phyloP scores from a whole-genome alignment of 2,113 vertebrate genomes.

The Prietella phreatophila region DNA sequence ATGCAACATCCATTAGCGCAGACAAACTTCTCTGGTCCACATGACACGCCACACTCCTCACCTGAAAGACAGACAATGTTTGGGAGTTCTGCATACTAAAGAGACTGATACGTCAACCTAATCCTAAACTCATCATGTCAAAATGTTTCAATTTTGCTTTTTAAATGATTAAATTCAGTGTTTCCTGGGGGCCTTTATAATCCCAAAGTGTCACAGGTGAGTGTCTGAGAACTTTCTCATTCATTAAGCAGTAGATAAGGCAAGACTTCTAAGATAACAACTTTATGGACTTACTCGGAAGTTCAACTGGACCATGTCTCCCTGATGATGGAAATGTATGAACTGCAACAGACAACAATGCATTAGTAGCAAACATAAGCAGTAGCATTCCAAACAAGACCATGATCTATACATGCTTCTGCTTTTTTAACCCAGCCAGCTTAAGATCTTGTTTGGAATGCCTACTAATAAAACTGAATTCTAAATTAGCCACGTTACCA shows the following conservation, averaged over 20 bases:
- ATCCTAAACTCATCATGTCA: not conserved
- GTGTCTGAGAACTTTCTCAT: not conserved
- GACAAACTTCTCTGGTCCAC: conserved; percentile 73
- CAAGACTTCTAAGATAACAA: not conserved
- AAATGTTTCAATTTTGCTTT: not conserved
- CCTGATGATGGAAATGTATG: not conserved
- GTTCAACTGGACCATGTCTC: conserved; percentile 38
- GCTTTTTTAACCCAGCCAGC: not conserved
- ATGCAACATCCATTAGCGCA: conserved; percentile 88
- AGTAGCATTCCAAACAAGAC: not conserved
- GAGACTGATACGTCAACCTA: not conserved
- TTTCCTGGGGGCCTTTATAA: not conserved
- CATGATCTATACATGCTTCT: not conserved
- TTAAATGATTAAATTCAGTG: not conserved
- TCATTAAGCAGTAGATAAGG: too few species aligned
- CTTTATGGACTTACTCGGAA: conserved; percentile 1
- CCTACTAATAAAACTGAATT: not conserved
- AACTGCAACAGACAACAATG: conserved; percentile 24
- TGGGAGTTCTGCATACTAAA: not conserved
- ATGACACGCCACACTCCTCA: conserved; percentile 73
- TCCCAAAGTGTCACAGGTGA: not conserved
- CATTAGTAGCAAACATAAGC: not conserved
- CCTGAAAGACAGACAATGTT: conserved; percentile 18
- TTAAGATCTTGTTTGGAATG: not conserved
- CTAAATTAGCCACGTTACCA: not conserved